A percentile compares a stretch with the other conserved stretches of the same genome.
These are phyloP conservation scores for Paramuricea clavata DNA, from an alignment of 92 coral and sea anemone species.

Conservation along the genomic window DNA sequence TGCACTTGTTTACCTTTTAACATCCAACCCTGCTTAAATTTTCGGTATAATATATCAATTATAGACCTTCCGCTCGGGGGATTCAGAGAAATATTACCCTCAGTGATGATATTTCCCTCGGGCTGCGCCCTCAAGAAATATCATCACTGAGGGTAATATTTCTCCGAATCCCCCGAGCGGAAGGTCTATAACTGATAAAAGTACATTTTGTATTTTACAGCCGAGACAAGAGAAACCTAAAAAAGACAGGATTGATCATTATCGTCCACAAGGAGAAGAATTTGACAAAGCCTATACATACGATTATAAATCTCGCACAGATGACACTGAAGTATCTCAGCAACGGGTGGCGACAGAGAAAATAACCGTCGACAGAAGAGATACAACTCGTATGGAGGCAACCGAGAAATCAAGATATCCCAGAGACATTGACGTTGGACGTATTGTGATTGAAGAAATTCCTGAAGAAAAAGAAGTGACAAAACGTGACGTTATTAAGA, in stretches of 20 bases:
- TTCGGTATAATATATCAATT: no score
- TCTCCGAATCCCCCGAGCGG: no score
- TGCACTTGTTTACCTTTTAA: no score
- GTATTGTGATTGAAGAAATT: neutral
- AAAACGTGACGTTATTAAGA: neutral
- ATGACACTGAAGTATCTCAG: neutral
- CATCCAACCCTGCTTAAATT: no score
- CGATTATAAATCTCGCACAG: constrained; percentile 25
- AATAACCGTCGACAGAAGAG: constrained; percentile 1
- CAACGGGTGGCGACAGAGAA: neutral
- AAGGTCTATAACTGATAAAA: no score
- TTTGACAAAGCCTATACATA: constrained; percentile 13
- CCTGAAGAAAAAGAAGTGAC: neutral
- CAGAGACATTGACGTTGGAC: neutral
- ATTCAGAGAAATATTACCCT: no score
- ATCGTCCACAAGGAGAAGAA: constrained; percentile 24
- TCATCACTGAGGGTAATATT: no score
- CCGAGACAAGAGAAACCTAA: neutral
- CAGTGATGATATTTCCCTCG: no score
- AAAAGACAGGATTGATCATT: neutral
- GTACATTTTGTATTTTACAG: neutral
- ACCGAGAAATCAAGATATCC: constrained; percentile 21
- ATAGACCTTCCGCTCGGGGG: no score
- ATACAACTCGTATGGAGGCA: constrained; percentile 18
- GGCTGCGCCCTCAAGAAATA: no score